Evolutionary conservation across 2,113 vertebrate genomes (phyloP).

Genomic region (Lampris incognitus): DNA sequence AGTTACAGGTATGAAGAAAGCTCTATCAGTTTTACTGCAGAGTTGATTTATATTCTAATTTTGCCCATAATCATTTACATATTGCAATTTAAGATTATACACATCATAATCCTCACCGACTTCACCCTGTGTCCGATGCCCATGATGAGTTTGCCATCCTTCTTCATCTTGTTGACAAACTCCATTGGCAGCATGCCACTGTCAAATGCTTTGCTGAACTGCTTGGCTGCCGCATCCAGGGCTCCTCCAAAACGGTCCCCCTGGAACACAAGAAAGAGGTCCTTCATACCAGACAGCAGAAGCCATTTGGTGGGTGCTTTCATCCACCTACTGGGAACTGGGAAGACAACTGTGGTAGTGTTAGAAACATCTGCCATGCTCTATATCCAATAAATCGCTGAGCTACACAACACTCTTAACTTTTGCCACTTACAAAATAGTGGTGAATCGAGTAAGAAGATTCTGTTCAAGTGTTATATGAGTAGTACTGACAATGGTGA

Average conservation of each 20-base stretch:
- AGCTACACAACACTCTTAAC: no score
- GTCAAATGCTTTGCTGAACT: constrained; percentile 99
- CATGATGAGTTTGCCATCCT: constrained; percentile 98
- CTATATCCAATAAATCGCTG: no score
- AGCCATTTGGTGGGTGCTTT: background rate
- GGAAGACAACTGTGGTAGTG: no score
- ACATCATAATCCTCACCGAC: constrained; percentile 82
- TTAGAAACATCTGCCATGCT: no score
- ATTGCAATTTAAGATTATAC: background rate
- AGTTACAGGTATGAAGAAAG: background rate
- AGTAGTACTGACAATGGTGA: constrained; percentile 91
- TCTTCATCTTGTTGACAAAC: constrained; percentile 99
- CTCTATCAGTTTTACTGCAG: no score
- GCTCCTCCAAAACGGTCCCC: constrained; percentile 97
- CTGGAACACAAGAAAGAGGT: constrained; percentile 68
- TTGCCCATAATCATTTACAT: background rate
- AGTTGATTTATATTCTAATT: no score
- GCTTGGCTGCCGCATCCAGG: constrained; percentile 95
- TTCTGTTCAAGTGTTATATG: background rate
- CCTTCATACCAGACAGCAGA: background rate
- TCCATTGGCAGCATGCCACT: constrained; percentile 97
- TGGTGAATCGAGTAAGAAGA: no score
- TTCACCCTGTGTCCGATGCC: constrained; percentile 97
- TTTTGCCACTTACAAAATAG: no score
- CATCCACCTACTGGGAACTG: background rate